Evolutionary conservation across 2,797 vertebrate species (phyloP).

Genomic region (Borostomias antarcticus): DNA sequence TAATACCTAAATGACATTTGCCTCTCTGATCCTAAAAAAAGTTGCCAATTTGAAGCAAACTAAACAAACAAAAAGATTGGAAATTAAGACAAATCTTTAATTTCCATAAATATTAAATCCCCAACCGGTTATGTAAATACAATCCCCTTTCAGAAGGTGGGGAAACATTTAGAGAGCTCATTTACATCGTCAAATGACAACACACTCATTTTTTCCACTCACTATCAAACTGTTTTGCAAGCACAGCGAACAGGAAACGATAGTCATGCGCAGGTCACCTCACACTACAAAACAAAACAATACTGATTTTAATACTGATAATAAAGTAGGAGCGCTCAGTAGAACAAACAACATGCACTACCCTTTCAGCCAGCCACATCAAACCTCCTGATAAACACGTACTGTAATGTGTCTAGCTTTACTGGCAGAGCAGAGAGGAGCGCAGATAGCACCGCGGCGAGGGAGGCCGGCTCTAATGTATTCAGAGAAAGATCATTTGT

Average conservation of each 20-base stretch:
- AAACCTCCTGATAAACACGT: constrained; percentile 48
- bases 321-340: constrained; percentile 25
- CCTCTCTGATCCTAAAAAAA: constrained; percentile 30
- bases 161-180: constrained; percentile 64
- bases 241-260: constrained; percentile 47
- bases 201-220: constrained; percentile 77
- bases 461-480: constrained; percentile 63
- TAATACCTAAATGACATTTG: constrained; percentile 37
- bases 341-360: constrained; percentile 46
- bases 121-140: constrained; percentile 75
- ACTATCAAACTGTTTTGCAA: constrained; percentile 59
- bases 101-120: constrained; percentile 65
- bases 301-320: constrained; percentile 5
- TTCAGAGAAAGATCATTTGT: constrained; percentile 69
- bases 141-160: constrained; percentile 71
- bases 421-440: constrained; percentile 37
- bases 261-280: constrained; percentile 23
- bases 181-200: constrained; percentile 78
- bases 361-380: constrained; percentile 41
- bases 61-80: constrained; percentile 39
- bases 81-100: constrained; percentile 48
- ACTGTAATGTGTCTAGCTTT: constrained; percentile 16
- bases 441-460: constrained; percentile 26
- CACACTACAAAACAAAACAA: constrained; percentile 11
- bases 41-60: no score